Conservation (phyloP, 2,888 invertebrate genomes). For the Drosophila suboccidentalis region DNA sequence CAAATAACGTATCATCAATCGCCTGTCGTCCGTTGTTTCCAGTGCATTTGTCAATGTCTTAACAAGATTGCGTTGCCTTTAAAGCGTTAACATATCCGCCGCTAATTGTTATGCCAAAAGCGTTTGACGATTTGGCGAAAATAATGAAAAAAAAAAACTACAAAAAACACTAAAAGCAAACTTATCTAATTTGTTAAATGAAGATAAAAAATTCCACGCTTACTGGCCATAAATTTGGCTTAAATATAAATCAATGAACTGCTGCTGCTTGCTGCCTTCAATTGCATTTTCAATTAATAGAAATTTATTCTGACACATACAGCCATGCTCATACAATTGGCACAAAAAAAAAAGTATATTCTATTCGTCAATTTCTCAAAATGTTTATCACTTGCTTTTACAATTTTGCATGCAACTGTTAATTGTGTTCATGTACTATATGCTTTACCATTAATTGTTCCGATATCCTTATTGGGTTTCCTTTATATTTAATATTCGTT, state of each 20-base stretch:
- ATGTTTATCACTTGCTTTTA: too few relatives aligned
- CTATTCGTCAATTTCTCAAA: too few relatives aligned
- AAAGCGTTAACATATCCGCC: slow-evolving; percentile 39
- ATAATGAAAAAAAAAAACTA: slow-evolving; percentile 21
- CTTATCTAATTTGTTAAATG: slow-evolving; percentile 32
- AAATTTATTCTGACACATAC: slow-evolving; percentile 68
- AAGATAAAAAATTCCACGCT: slow-evolving; percentile 53
- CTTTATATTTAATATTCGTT: too few relatives aligned
- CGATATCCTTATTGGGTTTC: too few relatives aligned
- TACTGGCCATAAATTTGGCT: slow-evolving; percentile 57
- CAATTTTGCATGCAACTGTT: too few relatives aligned
- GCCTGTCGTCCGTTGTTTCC: slow-evolving; percentile 37
- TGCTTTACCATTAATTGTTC: too few relatives aligned
- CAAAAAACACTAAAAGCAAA: background rate
- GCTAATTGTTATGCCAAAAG: slow-evolving; percentile 73
- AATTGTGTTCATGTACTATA: too few relatives aligned
- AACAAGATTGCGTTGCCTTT: slow-evolving; percentile 42
- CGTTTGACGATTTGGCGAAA: slow-evolving; percentile 57
- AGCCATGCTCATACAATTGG: too few relatives aligned
- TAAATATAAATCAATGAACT: slow-evolving; percentile 65
- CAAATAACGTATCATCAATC: slow-evolving; percentile 51
- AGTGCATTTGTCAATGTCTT: slow-evolving; percentile 63
- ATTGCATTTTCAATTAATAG: slow-evolving; percentile 71
- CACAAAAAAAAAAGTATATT: too few relatives aligned
- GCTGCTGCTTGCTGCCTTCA: slow-evolving; percentile 35